Percentiles rank a stretch among this genome's conserved stretches.
phyloP scores from a whole-genome alignment of 2,888 invertebrate species.

The Eupeodes luniger region DNA sequence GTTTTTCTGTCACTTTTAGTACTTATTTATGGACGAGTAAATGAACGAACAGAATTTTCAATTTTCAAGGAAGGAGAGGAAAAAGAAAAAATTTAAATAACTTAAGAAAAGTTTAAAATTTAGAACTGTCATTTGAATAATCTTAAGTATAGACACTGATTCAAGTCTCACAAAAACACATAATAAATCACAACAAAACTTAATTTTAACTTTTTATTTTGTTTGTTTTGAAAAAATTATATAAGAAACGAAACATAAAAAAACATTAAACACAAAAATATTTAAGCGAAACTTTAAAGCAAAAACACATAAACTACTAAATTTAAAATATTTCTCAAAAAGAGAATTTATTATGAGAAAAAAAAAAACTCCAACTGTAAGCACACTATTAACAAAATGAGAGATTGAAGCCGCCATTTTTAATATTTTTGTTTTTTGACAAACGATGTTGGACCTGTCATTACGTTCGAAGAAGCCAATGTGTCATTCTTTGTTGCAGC shows the following conservation, averaged over 20 bases:
- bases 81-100: no score
- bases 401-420: conserved; percentile 27
- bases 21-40: no score
- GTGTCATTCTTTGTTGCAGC: conserved; percentile 59
- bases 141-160: background rate
- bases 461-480: conserved; percentile 71
- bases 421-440: background rate
- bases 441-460: conserved; percentile 43
- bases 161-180: conserved; percentile 49
- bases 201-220: conserved; percentile 15
- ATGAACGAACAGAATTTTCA: no score
- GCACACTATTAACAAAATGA: conserved; percentile 12
- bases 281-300: conserved; percentile 53
- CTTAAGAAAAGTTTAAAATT: no score
- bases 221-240: background rate
- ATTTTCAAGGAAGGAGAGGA: no score
- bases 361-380: conserved; percentile 72
- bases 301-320: conserved; percentile 20
- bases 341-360: background rate
- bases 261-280: conserved; percentile 48
- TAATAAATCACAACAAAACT: background rate
- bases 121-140: no score
- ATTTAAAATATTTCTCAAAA: conserved; percentile 3
- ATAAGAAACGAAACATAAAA: conserved; percentile 17
- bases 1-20: no score